Evolutionary conservation across 2,797 vertebrate genomes (phyloP).

Genomic region (Austrolebias charrua): DNA sequence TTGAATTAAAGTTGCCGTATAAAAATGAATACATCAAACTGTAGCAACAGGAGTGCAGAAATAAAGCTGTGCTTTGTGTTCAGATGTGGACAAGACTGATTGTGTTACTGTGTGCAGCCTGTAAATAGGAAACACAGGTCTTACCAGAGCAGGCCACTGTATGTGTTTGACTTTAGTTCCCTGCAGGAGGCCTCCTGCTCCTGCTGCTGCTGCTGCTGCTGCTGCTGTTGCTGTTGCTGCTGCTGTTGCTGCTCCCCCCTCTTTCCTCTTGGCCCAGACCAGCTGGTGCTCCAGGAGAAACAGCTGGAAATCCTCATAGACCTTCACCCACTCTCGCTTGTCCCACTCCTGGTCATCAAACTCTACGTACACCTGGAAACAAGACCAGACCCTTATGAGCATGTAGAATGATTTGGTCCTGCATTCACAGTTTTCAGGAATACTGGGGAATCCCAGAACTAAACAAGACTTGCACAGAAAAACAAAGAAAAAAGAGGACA

Average conservation of each 20-base stretch:
- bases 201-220: slow-evolving; percentile 46
- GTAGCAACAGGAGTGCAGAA: slow-evolving; percentile 15
- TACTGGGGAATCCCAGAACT: too few relatives aligned
- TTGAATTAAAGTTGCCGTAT: too few relatives aligned
- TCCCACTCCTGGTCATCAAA: slow-evolving; percentile 99
- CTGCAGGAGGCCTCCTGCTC: slow-evolving; percentile 82
- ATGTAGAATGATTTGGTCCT: too few relatives aligned
- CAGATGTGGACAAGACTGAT: background rate
- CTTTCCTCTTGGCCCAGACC: slow-evolving; percentile 94
- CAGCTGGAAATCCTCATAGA: slow-evolving; percentile 97
- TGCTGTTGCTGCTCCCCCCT: slow-evolving; percentile 68
- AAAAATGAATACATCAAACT: slow-evolving; percentile 3
- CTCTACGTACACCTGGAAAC: slow-evolving; percentile 90
- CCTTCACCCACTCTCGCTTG: slow-evolving; percentile 97
- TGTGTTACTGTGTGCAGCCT: slow-evolving; percentile 10
- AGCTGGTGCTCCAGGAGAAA: slow-evolving; percentile 98
- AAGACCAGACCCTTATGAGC: background rate
- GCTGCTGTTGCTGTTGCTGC: too few relatives aligned
- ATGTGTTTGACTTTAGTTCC: slow-evolving; percentile 92
- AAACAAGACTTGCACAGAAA: too few relatives aligned
- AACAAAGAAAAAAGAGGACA: background rate
- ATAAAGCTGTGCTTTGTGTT: background rate
- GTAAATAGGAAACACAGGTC: slow-evolving; percentile 63
- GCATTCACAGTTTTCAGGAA: too few relatives aligned
- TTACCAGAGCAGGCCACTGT: slow-evolving; percentile 98